phyloP scores from a whole-genome alignment of 2,888 invertebrate species.

The Coleophora deauratella region DNA sequence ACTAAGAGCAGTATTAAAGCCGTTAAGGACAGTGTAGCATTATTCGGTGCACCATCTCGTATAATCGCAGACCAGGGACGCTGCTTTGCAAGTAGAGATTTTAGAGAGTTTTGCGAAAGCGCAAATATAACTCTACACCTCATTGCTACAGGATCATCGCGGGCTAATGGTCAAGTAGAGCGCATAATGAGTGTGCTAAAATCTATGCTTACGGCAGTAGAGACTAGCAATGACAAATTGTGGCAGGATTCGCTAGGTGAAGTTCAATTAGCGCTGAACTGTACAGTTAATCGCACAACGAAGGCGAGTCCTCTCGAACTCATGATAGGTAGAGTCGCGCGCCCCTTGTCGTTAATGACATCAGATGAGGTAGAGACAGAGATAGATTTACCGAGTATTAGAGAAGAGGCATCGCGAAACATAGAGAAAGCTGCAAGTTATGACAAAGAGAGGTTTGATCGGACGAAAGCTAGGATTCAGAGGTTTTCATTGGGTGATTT shows the following conservation, averaged over 20 bases:
- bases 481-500: slow-evolving; percentile 15
- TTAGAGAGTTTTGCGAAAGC: slow-evolving; percentile 13
- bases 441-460: slow-evolving; percentile 14
- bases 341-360: slow-evolving; percentile 13
- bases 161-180: slow-evolving; percentile 27
- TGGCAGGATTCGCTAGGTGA: too few species aligned
- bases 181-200: slow-evolving; percentile 20
- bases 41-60: slow-evolving; percentile 14
- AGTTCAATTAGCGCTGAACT: too few species aligned
- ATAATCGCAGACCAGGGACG: slow-evolving; percentile 16
- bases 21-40: slow-evolving; percentile 1
- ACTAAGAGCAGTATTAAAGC: slow-evolving; percentile 12
- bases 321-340: slow-evolving; percentile 19
- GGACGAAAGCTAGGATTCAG: slow-evolving; percentile 9
- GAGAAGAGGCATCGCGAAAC: slow-evolving; percentile 6
- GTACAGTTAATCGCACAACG: too few species aligned
- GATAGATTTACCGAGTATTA: neutral
- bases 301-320: slow-evolving; percentile 23
- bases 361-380: neutral
- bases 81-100: slow-evolving; percentile 14
- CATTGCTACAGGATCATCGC: slow-evolving; percentile 20
- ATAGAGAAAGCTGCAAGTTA: slow-evolving; percentile 8
- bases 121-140: slow-evolving; percentile 17
- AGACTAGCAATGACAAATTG: slow-evolving; percentile 12
- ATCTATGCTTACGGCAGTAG: slow-evolving; percentile 21